Conservation (phyloP, 2,113 vertebrate species). For the Ia io region DNA sequence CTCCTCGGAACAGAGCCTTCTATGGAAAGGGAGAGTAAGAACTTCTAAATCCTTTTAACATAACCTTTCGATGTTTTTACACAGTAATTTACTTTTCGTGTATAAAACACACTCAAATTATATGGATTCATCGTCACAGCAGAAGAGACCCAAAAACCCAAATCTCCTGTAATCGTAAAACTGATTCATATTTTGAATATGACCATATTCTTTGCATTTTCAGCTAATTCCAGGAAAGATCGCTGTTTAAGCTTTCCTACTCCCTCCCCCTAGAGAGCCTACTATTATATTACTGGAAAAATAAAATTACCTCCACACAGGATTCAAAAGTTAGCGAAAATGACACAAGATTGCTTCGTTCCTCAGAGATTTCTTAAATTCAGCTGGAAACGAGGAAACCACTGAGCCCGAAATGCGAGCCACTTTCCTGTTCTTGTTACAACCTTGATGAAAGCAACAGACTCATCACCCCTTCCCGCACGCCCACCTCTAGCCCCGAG, state of each 20-base stretch:
- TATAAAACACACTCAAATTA: background rate
- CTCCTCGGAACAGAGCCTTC: background rate
- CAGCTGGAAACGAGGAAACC: background rate
- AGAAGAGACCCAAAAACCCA: background rate
- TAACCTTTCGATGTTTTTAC: background rate
- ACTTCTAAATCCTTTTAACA: background rate
- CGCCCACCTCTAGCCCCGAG: background rate
- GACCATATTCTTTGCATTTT: background rate
- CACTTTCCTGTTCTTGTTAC: background rate
- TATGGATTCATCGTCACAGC: background rate
- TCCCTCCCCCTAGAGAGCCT: background rate
- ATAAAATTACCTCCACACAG: background rate
- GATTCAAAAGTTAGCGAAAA: background rate
- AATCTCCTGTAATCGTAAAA: background rate
- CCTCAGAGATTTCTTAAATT: background rate
- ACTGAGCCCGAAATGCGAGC: background rate
- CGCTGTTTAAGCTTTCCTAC: background rate
- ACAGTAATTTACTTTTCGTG: background rate
- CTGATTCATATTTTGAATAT: background rate
- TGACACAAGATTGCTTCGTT: background rate
- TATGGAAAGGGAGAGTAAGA: background rate
- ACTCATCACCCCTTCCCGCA: background rate
- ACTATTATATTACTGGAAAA: background rate
- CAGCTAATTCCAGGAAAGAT: background rate
- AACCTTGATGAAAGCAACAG: background rate